Base-by-base conservation (phyloP, 2,888 invertebrate genomes). In the Drosophila mimetica region DNA sequence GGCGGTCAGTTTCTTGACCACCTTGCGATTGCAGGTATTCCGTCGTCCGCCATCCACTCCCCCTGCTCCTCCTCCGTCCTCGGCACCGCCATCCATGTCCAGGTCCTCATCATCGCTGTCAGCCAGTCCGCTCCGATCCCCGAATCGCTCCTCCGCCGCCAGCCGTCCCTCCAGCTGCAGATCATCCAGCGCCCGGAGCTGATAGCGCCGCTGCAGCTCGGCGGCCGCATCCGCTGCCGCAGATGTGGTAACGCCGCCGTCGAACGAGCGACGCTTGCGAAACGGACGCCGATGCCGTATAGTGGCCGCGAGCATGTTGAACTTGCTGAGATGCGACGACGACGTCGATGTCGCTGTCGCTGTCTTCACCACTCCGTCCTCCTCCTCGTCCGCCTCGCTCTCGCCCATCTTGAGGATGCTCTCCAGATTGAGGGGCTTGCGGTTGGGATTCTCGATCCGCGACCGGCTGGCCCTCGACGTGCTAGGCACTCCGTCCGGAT, bases 311-410 rank as follows among this genome's bases (percentile, higher is more conserved):
- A 90, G 75, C 51, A 88, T 32, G 48, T 91, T 89, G 50, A 91
- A 90, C 53, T 85, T 91, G 58, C 81, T 88, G 6, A 79, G n/a
- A 39, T 54, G 11, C 60, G 63, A 5, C 54, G 36, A 5, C n/a
- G n/a, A n/a, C n/a, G n/a, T n/a, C n/a, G n/a, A n/a, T n/a, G n/a
- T n/a, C n/a, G n/a, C n/a, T n/a, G n/a, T n/a, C n/a, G n/a, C n/a
- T n/a, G n/a, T n/a, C 46, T 89, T 78, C 30, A 76, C 80, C 2
- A 37, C 51, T 30, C 11, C 51, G 32, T 92, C 92, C 11, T 91
- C 91, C 32, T 92, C 90, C 67, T 91, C 42, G 42, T 44, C 90
- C 30, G 93, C 90, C 65, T 93, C 92, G 70, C 91, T 91, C 92
- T 91, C 74, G 90, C 91, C 91, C 89, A 91, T 90, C 61, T 90